Conservation (phyloP, 1,140 invertebrate species). For the Drosophila dunni region DNA sequence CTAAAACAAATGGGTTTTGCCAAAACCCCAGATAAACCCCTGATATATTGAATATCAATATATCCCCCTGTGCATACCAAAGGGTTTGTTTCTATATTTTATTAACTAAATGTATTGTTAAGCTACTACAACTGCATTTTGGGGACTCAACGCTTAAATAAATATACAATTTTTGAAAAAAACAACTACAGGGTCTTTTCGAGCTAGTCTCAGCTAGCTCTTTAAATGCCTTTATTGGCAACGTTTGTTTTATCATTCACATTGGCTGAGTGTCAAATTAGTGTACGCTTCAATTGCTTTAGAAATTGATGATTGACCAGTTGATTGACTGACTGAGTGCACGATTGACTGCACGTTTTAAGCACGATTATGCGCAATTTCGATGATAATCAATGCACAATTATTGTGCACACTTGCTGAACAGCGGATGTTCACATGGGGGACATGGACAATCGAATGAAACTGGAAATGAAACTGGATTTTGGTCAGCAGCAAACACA, state of each 20-base stretch:
- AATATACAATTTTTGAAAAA: no score
- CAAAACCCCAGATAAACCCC: no score
- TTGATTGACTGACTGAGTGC: slow-evolving; percentile 29
- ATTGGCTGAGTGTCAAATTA: not conserved
- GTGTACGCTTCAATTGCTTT: slow-evolving; percentile 6
- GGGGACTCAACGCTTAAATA: no score
- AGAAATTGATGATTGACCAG: slow-evolving; percentile 26
- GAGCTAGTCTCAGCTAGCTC: no score
- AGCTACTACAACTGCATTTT: no score
- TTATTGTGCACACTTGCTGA: slow-evolving; percentile 45
- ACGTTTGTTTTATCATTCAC: not conserved
- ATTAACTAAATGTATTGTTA: no score
- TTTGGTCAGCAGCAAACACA: not conserved
- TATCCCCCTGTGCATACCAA: no score
- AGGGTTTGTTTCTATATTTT: no score
- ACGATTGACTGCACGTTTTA: slow-evolving; percentile 4
- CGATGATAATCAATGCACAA: slow-evolving; percentile 76
- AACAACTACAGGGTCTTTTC: no score
- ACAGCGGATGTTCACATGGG: slow-evolving; percentile 2
- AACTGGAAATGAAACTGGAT: not conserved
- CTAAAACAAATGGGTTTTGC: no score
- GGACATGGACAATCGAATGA: not conserved
- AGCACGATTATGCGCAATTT: slow-evolving; percentile 60
- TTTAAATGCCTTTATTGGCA: not conserved
- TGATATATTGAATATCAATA: no score